Conservation (phyloP, 2,797 vertebrate species). For the Petrocephalus sullivani region DNA sequence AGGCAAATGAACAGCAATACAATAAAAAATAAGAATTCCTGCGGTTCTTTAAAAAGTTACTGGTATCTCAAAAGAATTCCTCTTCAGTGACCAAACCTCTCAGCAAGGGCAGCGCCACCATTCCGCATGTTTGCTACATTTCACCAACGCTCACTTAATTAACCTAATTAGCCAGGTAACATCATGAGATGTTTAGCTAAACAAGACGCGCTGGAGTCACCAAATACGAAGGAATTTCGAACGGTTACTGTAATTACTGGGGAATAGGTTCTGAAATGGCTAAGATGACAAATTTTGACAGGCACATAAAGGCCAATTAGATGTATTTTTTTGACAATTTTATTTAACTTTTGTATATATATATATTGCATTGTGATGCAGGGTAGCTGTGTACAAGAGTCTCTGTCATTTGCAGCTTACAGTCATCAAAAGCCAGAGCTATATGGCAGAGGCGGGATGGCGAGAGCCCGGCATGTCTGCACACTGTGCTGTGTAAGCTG, state of each 20-base stretch:
- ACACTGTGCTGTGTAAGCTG: background rate
- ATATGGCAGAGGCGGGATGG: background rate
- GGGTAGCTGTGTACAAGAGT: background rate
- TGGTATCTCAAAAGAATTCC: background rate
- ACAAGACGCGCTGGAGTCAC: background rate
- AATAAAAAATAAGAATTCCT: background rate
- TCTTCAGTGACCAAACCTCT: background rate
- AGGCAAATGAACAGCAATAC: background rate
- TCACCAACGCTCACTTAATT: background rate
- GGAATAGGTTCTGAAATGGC: background rate
- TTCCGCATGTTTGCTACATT: background rate
- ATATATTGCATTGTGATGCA: background rate
- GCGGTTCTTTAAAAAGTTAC: background rate
- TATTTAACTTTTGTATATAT: background rate
- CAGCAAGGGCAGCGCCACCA: background rate
- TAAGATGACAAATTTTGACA: background rate
- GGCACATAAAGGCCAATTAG: background rate
- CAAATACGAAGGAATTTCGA: background rate
- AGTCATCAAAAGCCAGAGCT: background rate
- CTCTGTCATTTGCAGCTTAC: background rate
- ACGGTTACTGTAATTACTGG: background rate
- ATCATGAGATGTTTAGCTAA: background rate
- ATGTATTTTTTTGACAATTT: background rate
- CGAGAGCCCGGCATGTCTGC: background rate
- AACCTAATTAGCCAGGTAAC: background rate